Evolutionary conservation across 2,113 vertebrate genomes (phyloP).

Genomic region (Illadopsis cleaveri): DNA sequence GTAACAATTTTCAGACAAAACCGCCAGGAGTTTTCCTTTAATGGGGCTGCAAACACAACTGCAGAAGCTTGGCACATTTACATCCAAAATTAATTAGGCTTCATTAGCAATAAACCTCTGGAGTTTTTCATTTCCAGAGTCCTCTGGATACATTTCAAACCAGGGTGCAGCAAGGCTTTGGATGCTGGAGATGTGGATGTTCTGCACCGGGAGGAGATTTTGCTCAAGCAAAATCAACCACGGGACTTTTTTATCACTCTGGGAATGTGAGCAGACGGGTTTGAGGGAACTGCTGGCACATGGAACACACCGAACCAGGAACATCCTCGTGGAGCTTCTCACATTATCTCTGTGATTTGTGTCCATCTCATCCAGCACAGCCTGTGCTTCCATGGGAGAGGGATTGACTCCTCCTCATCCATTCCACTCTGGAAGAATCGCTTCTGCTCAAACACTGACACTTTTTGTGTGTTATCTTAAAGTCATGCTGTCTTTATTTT

Average conservation of each 20-base stretch:
- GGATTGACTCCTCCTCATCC: neutral
- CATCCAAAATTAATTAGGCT: neutral
- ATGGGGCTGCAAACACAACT: neutral
- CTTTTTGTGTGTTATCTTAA: neutral
- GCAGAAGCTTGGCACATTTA: neutral
- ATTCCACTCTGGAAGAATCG: neutral
- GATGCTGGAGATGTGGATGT: neutral
- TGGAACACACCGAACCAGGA: neutral
- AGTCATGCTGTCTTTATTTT: neutral
- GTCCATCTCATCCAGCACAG: neutral
- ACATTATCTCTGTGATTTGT: neutral
- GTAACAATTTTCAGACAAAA: neutral
- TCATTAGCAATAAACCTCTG: neutral
- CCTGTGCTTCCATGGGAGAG: neutral
- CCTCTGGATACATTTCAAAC: neutral
- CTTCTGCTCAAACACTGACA: neutral
- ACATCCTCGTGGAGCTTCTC: neutral
- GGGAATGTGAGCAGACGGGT: neutral
- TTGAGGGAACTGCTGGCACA: neutral
- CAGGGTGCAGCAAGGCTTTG: neutral
- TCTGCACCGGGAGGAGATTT: neutral
- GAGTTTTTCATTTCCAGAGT: neutral
- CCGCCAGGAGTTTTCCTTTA: neutral
- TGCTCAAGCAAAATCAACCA: neutral
- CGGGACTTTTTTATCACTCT: neutral